Conservation (phyloP, 2,113 vertebrate species). For the Zeus faber region DNA sequence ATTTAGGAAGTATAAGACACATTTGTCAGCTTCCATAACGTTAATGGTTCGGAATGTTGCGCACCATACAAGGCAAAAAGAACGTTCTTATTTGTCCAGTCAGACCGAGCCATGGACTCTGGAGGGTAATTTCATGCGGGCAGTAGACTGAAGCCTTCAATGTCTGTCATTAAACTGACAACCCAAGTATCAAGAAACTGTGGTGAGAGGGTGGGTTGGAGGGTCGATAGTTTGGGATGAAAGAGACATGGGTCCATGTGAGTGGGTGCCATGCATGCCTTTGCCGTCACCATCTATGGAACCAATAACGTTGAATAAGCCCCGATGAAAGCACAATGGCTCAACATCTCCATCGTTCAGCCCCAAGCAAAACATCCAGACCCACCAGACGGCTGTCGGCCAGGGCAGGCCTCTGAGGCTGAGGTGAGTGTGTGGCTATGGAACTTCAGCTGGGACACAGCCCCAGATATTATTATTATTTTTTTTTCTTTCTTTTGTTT, state of each 20-base stretch:
- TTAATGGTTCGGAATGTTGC: background rate
- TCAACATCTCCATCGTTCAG: slow-evolving; percentile 10
- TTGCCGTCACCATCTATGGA: slow-evolving; percentile 63
- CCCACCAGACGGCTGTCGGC: slow-evolving; percentile 26
- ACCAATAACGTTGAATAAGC: slow-evolving; percentile 30
- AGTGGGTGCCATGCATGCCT: slow-evolving; percentile 35
- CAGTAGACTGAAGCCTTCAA: slow-evolving; percentile 11
- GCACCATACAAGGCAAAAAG: slow-evolving; percentile 58
- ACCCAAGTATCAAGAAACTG: slow-evolving; percentile 10
- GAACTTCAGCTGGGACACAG: too few relatives aligned
- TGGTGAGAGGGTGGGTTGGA: slow-evolving; percentile 21
- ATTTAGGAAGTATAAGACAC: slow-evolving; percentile 29
- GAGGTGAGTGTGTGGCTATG: slow-evolving; percentile 13
- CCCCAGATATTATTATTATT: slow-evolving; percentile 19
- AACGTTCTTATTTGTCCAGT: slow-evolving; percentile 7
- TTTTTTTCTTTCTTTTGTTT: slow-evolving; percentile 29
- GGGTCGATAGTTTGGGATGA: background rate
- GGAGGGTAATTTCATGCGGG: slow-evolving; percentile 11
- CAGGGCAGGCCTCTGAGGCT: background rate
- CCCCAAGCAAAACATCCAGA: slow-evolving; percentile 35
- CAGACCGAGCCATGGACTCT: slow-evolving; percentile 5
- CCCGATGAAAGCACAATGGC: slow-evolving; percentile 44
- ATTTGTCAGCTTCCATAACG: slow-evolving; percentile 1
- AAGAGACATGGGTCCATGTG: slow-evolving; percentile 10
- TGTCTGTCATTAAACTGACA: slow-evolving; percentile 41